A percentile compares a stretch with the other conserved stretches of the same genome.
Evolutionary conservation across 2,888 invertebrate genomes (phyloP).

Genomic region (Orchesella flavescens): DNA sequence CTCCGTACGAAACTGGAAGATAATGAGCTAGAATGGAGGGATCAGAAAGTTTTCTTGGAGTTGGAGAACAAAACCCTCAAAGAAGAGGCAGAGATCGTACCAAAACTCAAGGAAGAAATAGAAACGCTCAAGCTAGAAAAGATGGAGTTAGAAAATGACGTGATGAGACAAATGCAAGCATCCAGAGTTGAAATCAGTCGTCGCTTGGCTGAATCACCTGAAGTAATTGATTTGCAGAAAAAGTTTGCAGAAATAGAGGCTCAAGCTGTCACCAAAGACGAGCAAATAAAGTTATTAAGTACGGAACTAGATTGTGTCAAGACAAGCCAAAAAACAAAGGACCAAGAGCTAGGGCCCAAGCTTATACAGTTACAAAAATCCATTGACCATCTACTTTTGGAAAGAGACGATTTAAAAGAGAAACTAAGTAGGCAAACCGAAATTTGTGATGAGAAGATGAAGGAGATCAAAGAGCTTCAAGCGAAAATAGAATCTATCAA

Average conservation of each 20-base stretch:
- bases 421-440: neutral
- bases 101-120: neutral
- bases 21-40: conserved; percentile 39
- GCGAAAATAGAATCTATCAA: too few species aligned
- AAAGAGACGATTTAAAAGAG: neutral
- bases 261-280: neutral
- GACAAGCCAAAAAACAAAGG: too few species aligned
- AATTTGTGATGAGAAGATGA: neutral
- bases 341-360: too few species aligned
- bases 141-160: conserved; percentile 23
- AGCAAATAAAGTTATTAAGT: neutral
- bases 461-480: too few species aligned
- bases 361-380: too few species aligned
- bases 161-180: conserved; percentile 14
- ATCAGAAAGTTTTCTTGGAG: conserved; percentile 58
- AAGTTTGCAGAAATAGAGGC: neutral
- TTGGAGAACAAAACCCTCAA: conserved; percentile 27
- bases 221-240: neutral
- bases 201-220: neutral
- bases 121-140: neutral
- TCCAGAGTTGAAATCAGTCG: neutral
- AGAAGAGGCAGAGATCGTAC: neutral
- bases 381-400: neutral
- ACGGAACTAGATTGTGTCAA: neutral
- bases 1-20: conserved; percentile 32